phyloP scores from a whole-genome alignment of 1,140 invertebrate genomes.

The Drosophila cardini region DNA sequence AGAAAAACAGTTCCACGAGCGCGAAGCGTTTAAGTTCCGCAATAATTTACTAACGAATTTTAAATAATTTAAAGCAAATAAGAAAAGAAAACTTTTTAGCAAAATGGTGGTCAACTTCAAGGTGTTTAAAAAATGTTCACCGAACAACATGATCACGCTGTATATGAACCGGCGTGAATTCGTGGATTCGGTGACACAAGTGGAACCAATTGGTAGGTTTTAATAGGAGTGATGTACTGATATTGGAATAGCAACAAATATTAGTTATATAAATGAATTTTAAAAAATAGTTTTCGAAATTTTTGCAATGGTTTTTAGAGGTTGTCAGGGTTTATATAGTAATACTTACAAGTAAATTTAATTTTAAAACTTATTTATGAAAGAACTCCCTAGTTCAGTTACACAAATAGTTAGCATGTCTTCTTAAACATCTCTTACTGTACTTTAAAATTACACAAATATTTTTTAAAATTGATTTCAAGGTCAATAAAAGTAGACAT shows the following conservation, averaged over 20 bases:
- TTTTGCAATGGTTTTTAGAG: no score
- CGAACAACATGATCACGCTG: slow-evolving; percentile 96
- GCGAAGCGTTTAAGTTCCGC: slow-evolving; percentile 30
- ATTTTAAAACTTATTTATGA: no score
- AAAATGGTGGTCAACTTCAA: slow-evolving; percentile 94
- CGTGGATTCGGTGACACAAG: slow-evolving; percentile 95
- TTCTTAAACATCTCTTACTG: no score
- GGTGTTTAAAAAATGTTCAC: slow-evolving; percentile 97
- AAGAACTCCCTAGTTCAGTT: no score
- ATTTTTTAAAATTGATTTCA: no score
- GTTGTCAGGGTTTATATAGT: no score
- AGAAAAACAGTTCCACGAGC: slow-evolving; percentile 25
- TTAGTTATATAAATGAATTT: no score
- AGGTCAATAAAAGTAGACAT: no score
- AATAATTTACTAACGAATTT: slow-evolving; percentile 6
- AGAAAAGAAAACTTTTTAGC: slow-evolving; percentile 22
- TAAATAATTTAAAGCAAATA: slow-evolving; percentile 1
- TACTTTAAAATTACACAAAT: no score
- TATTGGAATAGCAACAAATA: not conserved
- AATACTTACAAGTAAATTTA: no score
- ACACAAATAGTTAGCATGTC: no score
- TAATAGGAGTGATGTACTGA: not conserved
- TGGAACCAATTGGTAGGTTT: slow-evolving; percentile 96
- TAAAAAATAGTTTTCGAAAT: no score
- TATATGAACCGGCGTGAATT: slow-evolving; percentile 98